A percentile compares a stretch with the other conserved stretches of the same genome.
phyloP scores from a whole-genome alignment of 2,888 invertebrate species.

The Patella pellucida region DNA sequence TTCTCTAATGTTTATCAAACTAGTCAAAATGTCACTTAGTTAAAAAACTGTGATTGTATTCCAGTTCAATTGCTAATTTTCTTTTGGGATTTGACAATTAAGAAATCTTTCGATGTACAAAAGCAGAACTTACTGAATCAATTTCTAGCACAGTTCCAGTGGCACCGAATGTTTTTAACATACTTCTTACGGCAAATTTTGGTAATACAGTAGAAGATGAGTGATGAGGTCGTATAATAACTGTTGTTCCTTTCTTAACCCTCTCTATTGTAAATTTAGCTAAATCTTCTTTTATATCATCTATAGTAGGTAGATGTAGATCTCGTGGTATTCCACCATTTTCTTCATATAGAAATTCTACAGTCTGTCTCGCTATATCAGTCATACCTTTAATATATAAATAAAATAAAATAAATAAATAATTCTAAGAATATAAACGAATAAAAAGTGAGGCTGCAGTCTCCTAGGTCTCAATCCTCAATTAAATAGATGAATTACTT shows the following conservation, averaged over 20 bases:
- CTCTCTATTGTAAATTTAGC: constrained; percentile 70
- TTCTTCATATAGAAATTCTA: constrained; percentile 72
- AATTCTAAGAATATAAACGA: neutral
- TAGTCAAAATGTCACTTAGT: too few relatives aligned
- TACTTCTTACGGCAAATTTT: constrained; percentile 68
- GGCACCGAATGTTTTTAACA: constrained; percentile 70
- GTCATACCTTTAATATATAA: constrained; percentile 64
- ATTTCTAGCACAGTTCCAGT: constrained; percentile 71
- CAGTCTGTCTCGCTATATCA: constrained; percentile 71
- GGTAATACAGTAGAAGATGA: constrained; percentile 57
- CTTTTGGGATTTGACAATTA: too few relatives aligned
- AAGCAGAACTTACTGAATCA: constrained; percentile 59
- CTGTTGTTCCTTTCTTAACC: constrained; percentile 69
- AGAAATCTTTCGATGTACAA: neutral
- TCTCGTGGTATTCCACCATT: constrained; percentile 71
- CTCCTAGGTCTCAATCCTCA: too few relatives aligned
- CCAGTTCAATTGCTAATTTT: too few relatives aligned
- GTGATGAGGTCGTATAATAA: constrained; percentile 61
- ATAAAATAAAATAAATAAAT: neutral
- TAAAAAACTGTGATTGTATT: too few relatives aligned
- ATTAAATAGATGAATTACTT: too few relatives aligned
- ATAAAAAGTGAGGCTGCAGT: too few relatives aligned
- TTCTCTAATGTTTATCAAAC: too few relatives aligned
- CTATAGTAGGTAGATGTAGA: constrained; percentile 70
- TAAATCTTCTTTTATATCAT: constrained; percentile 70